These are phyloP conservation scores for Eugnorisma glareosa DNA, from an alignment of 2,888 invertebrate species.

Conservation along the genomic window DNA sequence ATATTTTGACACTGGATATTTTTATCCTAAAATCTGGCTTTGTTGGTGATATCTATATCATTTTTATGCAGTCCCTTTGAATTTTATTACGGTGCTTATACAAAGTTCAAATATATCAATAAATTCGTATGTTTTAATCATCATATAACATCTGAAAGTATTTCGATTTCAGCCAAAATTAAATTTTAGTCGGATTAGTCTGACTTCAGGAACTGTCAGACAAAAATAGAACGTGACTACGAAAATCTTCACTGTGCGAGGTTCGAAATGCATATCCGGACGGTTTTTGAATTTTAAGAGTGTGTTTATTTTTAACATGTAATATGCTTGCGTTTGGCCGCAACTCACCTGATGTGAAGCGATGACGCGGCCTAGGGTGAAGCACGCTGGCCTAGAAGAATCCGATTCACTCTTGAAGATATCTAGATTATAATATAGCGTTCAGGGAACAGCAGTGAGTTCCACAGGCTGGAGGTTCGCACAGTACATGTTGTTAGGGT, in stretches of 20 bases:
- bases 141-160: background rate
- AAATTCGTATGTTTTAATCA: background rate
- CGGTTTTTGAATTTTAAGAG: background rate
- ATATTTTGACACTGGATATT: constrained; percentile 6
- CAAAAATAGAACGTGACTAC: background rate
- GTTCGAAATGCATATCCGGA: too few species aligned
- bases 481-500: too few species aligned
- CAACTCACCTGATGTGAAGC: background rate
- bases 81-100: background rate
- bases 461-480: too few species aligned
- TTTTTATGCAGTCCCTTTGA: background rate
- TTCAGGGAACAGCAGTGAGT: too few species aligned
- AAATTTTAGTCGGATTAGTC: background rate
- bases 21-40: background rate
- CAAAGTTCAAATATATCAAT: background rate
- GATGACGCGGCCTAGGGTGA: background rate
- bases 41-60: background rate
- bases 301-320: background rate
- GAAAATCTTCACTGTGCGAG: background rate
- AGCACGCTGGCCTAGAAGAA: background rate
- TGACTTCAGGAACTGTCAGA: background rate
- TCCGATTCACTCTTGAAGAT: background rate
- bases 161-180: background rate
- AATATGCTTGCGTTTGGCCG: background rate
- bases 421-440: background rate